These are phyloP conservation scores for Pedionomus torquatus DNA, from an alignment of 2,113 vertebrate genomes.

Conservation along the genomic window DNA sequence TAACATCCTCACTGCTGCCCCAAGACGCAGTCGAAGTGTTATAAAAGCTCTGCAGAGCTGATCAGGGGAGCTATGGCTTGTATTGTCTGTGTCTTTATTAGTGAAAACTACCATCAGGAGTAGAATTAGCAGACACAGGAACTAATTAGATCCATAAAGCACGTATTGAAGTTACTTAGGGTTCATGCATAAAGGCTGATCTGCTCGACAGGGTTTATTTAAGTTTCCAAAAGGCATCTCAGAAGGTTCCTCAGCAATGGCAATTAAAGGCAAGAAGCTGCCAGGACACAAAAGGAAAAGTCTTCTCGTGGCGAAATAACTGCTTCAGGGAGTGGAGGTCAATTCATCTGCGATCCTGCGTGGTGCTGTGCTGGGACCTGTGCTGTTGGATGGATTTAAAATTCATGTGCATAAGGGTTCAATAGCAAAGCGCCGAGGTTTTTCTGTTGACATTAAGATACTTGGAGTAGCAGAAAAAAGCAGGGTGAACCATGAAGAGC, in stretches of 20 bases:
- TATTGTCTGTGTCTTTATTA: neutral
- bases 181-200: neutral
- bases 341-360: neutral
- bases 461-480: neutral
- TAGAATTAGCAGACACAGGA: neutral
- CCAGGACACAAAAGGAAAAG: neutral
- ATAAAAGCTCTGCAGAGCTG: neutral
- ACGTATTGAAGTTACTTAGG: neutral
- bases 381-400: neutral
- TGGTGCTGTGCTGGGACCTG: neutral
- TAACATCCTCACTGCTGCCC: neutral
- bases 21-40: neutral
- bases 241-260: neutral
- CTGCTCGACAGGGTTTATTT: neutral
- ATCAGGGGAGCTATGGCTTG: neutral
- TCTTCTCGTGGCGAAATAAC: neutral
- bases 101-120: neutral
- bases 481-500: neutral
- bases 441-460: neutral
- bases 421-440: fast-evolving
- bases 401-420: neutral
- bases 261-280: neutral
- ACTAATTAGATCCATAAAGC: neutral
- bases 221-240: neutral
- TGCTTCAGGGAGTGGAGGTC: neutral